Evolutionary conservation across 2,888 invertebrate genomes (phyloP).

Genomic region (Heterodera filipjevi): DNA sequence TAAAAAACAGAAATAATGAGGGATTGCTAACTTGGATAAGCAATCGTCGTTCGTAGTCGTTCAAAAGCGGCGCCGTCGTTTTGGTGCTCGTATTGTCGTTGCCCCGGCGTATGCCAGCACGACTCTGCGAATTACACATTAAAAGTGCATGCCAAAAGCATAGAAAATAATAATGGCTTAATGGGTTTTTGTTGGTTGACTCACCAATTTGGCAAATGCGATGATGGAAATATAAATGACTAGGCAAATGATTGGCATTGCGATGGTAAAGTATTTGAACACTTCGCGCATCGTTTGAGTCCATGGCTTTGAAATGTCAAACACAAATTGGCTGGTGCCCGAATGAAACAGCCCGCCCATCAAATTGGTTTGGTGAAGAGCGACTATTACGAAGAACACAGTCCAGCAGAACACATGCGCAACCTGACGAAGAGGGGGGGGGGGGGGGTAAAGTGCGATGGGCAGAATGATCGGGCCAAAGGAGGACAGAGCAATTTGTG

Average conservation of each 20-base stretch:
- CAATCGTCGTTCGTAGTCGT: slow-evolving; percentile 5
- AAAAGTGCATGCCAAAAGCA: no score
- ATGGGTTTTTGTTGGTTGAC: neutral
- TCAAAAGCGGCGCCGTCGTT: slow-evolving; percentile 7
- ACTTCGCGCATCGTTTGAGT: neutral
- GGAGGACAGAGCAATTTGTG: neutral
- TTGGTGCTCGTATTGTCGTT: neutral
- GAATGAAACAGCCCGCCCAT: neutral
- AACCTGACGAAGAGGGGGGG: neutral
- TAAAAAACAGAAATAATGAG: no score
- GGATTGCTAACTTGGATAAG: neutral
- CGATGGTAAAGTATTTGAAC: neutral
- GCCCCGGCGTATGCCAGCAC: neutral
- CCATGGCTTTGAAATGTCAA: neutral
- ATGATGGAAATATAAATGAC: slow-evolving; percentile 5
- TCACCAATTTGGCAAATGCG: neutral
- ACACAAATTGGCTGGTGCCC: neutral
- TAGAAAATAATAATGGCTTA: neutral
- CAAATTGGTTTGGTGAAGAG: neutral
- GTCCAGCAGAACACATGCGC: neutral
- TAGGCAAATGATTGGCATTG: slow-evolving; percentile 8
- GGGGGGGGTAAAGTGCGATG: neutral
- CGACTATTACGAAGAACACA: neutral
- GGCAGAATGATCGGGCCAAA: neutral
- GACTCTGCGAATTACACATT: no score